Evolutionary conservation across 2,797 vertebrate genomes (phyloP).

Genomic region (Poecile montanus): DNA sequence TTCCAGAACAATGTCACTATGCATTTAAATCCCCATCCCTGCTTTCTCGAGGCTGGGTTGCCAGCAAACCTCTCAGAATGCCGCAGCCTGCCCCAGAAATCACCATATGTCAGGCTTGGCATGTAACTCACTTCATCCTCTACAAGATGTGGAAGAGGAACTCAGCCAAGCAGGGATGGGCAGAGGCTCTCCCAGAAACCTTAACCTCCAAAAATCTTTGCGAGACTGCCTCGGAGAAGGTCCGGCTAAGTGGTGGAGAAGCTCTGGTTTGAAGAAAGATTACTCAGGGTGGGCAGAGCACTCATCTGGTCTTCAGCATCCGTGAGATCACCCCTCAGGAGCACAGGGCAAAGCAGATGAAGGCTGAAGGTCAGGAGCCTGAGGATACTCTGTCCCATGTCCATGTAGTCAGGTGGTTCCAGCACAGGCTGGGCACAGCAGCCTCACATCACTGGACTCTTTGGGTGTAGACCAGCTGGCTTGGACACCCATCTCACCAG

Average conservation of each 20-base stretch:
- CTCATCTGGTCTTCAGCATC: neutral
- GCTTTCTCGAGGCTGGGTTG: neutral
- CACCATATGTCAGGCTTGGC: conserved; percentile 24
- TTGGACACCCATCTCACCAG: neutral
- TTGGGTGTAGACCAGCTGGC: neutral
- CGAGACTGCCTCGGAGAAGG: neutral
- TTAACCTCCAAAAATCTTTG: neutral
- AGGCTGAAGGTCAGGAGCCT: neutral
- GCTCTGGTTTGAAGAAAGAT: neutral
- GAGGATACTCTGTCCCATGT: neutral
- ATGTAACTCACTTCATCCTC: neutral
- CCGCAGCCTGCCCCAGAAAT: neutral
- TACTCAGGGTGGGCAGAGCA: neutral
- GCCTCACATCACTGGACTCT: neutral
- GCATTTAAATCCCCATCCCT: neutral
- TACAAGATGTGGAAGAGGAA: neutral
- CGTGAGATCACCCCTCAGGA: neutral
- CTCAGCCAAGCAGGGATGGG: neutral
- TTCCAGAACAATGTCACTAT: neutral
- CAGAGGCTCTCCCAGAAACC: neutral
- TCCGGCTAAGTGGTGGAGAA: neutral
- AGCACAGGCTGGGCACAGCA: neutral
- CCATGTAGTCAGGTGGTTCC: neutral
- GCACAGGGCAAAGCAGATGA: neutral
- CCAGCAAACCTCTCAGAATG: neutral